These are phyloP conservation scores for Trachelus troglodyta DNA, from an alignment of 2,888 invertebrate genomes.

Conservation along the genomic window DNA sequence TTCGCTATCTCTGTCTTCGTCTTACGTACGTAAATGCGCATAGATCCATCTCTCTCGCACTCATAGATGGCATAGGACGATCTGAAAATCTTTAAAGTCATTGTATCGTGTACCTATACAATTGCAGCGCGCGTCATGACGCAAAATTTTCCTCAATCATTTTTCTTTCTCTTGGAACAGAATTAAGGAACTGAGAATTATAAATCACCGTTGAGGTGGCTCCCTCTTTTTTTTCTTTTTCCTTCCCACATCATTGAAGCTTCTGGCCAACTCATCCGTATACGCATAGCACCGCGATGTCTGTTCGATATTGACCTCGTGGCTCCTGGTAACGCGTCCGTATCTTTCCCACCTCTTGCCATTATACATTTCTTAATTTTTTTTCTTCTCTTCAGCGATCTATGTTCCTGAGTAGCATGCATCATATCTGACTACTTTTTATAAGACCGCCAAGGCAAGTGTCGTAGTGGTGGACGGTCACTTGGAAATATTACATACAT, in stretches of 20 bases:
- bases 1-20: background rate
- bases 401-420: slow-evolving; percentile 8
- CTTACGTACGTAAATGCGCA: background rate
- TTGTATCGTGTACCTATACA: background rate
- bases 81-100: background rate
- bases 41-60: background rate
- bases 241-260: background rate
- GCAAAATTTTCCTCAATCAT: background rate
- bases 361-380: slow-evolving; percentile 28
- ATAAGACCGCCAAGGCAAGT: slow-evolving; percentile 26
- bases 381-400: slow-evolving; percentile 4
- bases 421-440: slow-evolving; percentile 32
- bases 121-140: background rate
- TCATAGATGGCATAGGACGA: background rate
- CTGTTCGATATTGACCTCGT: background rate
- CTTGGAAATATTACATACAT: background rate
- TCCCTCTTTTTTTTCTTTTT: background rate
- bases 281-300: background rate
- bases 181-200: background rate
- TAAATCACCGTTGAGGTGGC: background rate
- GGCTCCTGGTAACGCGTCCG: background rate
- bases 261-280: background rate
- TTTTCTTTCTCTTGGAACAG: background rate
- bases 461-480: slow-evolving; percentile 10
- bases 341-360: slow-evolving; percentile 17